Evolutionary conservation across 2,888 invertebrate species (phyloP), one percentile per base, ranked within the genome.

Genomic region (Aspidiotus rigidus): DNA sequence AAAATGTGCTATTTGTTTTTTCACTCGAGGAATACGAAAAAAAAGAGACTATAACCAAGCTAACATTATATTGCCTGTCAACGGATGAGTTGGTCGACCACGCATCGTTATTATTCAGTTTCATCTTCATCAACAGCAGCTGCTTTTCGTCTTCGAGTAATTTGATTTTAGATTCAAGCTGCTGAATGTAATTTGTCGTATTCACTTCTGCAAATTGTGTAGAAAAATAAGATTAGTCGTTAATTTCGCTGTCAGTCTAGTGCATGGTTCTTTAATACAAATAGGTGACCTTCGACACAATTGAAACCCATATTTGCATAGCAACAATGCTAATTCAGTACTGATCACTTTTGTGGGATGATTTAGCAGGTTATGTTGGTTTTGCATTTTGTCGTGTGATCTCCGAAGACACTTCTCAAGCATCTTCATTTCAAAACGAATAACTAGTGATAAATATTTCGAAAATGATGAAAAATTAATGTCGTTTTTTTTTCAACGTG

Each of bases 111-210:
- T 73, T 64, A 55, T 72, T 71, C 70, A 73, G 60, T 71, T 79
- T 79, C 61, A 82, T 76, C 75, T 81, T 81, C 71, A 79, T 79
- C 62, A 83, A 82, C 64, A 84, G 77, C 28, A 82, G 81, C 71
- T 81, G 81, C 72, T 90, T 89, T 76, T 90, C 90, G 73, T 92
- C 90, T 78, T 91, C 91, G 71, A 91, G 78, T 74, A 88, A 86
- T 73, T 88, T 86, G 63, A 96, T 89, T 75, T 91, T 86, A 73
- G 88, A 87, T 79, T 97, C 96, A 74, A 97, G 81, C 73, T 89
- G 90, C 73, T 89, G 84, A 10, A 96, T 93, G 78, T 97, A 97
- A 76, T 92, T 90, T 78, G 93, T 85, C 53, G 73, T 71, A 53
- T 71, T 71, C 17, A 69, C 88, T 79, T 93, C 93, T 84, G 77